Evolutionary conservation across 2,797 vertebrate species (phyloP), one percentile per base, ranked within the genome.

Genomic region (Serranus cabrilla): DNA sequence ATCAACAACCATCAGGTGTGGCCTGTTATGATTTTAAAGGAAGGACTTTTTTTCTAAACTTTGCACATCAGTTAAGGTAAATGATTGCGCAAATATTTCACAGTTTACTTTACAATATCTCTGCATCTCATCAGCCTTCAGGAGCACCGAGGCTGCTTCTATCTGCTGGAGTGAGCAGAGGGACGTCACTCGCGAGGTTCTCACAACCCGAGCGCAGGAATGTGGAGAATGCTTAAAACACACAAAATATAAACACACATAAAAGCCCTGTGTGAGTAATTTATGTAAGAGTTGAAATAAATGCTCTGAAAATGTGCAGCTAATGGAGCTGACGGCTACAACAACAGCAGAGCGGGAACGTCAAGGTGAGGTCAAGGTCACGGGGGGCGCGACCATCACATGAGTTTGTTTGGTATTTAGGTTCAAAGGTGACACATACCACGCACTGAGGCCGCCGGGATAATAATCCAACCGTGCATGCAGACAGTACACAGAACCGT

Each of bases 151-250:
- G 25, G 11, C 50, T 31, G 63, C 49, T 57, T 57, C 45, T 37
- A 54, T 77, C 63, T 34, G 51, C 12, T 62, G 21, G 21, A 46
- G 49, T 54, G 43, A 2, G 25, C 51, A 14, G 40, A 43, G 23
- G 27, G 50, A 74, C 10, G 4, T 51, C 43, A 63, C 63, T 20
- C 21, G 78, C 25, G 50, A 80, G 51, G 66, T 27, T 58, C 10
- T 80, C 54, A 47, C 52, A 63, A 50, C 39, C 46, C 45, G 10
- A 16, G 18, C 13, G 0, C 27, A 85, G 80, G 84, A 89, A 91
- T 92, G 85, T 49, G 8, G 18, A 86, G 76, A 85, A 83, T 82
- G 71, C 67, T 65, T 76, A 20, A 73, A 86, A 60, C 52, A 67
- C 25, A 23, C 18, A 16, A 16, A 45, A 12, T 47, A 3, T 74